Base-by-base conservation (phyloP, 2,888 invertebrate genomes). In the Acrocera orbiculus region DNA sequence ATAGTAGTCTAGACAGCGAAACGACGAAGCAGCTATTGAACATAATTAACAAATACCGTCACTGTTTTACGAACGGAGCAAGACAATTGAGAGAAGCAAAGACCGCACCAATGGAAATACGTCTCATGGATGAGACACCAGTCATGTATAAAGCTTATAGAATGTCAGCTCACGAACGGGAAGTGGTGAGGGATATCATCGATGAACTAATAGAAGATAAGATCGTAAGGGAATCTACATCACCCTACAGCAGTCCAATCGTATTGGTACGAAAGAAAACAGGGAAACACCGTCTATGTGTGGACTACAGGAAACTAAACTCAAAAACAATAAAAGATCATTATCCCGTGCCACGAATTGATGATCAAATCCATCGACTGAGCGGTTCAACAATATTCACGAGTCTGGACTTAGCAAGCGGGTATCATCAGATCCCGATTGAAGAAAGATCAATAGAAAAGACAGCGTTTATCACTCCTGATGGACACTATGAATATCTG, bases 401-500 rank as follows among this genome's bases (percentile, higher is more conserved):
- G 2, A 36, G 41, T 7, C 28, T 47, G 2, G 47, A 47, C 38
- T 32, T 46, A 13, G 30, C 24, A 15, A 44, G 46, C 31, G 47
- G 44, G 1, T 47, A 45, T 27, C 38, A 45, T 27, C 49, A 47
- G 23, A 40, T 47, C 6, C 40, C 37, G 2, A 35, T 47, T 5
- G 42, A 43, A 2, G 25, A 32, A 14, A 34, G 39, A 6, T 47
- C 46, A 1, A 37, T 35, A 14, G 43, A 44, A 26, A 47, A 40
- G 25, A 47, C 45, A n/a, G 35, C 45, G 4, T 47, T 47, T 31
- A 45, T 47, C 3, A 47, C 46, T 7, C 42, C 42, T 19, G 31
- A 42, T 32, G 43, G 44, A 8, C 45, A 47, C 20, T 47, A 37
- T 20, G 46, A 45, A 27, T 45, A 42, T 27, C 9, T 32, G 10